Evolutionary conservation across 1,140 invertebrate genomes (phyloP).

Genomic region (Drosophila tristis): DNA sequence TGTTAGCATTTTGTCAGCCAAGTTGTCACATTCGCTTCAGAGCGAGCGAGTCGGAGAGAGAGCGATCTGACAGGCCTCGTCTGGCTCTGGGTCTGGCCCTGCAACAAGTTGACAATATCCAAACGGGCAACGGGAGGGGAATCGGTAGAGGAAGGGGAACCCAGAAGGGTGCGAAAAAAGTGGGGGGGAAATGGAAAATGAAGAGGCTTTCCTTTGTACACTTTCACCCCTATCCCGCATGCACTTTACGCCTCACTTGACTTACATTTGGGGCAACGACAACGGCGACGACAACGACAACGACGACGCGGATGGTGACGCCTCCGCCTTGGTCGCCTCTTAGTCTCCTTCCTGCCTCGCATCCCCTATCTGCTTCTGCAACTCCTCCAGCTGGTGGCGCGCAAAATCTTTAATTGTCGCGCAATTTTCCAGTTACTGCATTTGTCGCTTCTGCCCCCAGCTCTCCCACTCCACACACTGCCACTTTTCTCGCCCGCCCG

Average conservation of each 20-base stretch:
- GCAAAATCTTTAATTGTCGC: slow-evolving; percentile 82
- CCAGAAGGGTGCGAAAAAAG: neutral
- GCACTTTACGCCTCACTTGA: slow-evolving; percentile 78
- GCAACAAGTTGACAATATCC: slow-evolving; percentile 71
- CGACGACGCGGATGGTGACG: slow-evolving; percentile 26
- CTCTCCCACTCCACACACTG: slow-evolving; percentile 16
- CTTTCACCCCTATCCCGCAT: slow-evolving; percentile 42
- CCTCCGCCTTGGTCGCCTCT: slow-evolving; percentile 32
- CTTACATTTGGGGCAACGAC: slow-evolving; percentile 68
- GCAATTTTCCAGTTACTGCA: slow-evolving; percentile 83
- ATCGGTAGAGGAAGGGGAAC: neutral
- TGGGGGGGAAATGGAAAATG: neutral
- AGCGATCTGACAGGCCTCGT: slow-evolving; percentile 6
- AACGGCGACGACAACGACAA: neutral
- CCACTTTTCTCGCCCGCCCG: slow-evolving; percentile 13
- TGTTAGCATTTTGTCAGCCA: slow-evolving; percentile 82
- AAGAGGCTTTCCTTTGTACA: slow-evolving; percentile 34
- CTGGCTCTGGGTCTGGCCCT: slow-evolving; percentile 5
- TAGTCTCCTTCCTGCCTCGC: neutral
- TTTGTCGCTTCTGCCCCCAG: slow-evolving; percentile 55
- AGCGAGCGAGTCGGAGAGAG: slow-evolving; percentile 23
- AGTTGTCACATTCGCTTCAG: slow-evolving; percentile 74
- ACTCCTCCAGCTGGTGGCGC: slow-evolving; percentile 6
- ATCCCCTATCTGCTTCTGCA: neutral
- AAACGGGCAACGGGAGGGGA: neutral